Conservation (phyloP, 2,113 vertebrate species). For the Gavialis gangeticus region DNA sequence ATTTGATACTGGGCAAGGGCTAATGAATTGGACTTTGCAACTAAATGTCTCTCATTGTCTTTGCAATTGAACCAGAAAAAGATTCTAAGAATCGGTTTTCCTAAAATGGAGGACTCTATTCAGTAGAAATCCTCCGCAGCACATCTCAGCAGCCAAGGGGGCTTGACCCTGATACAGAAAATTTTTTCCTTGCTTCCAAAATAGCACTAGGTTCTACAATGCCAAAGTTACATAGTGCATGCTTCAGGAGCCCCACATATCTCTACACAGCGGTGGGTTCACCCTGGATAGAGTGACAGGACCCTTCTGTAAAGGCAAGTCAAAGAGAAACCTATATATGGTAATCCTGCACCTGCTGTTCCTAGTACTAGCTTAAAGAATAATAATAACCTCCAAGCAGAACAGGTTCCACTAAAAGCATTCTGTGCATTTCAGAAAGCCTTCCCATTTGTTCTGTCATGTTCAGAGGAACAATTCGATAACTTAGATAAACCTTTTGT, state of each 20-base stretch:
- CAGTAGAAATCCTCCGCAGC: conserved; percentile 33
- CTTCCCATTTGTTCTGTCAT: background rate
- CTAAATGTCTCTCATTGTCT: background rate
- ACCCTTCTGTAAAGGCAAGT: conserved; percentile 52
- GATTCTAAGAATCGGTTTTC: conserved; percentile 47
- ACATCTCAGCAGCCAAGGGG: conserved; percentile 40
- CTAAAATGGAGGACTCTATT: conserved; percentile 38
- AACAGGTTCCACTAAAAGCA: background rate
- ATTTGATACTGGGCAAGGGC: background rate
- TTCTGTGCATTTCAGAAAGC: background rate
- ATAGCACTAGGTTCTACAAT: conserved; percentile 62
- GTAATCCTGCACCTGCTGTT: conserved; percentile 77
- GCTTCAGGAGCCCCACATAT: conserved; percentile 47
- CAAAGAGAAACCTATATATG: background rate
- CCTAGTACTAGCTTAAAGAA: conserved; percentile 61
- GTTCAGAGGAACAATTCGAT: background rate
- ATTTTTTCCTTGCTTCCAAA: conserved; percentile 44
- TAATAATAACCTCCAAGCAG: conserved; percentile 21
- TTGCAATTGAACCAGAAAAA: background rate
- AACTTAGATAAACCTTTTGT: background rate
- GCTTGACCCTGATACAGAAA: conserved; percentile 44
- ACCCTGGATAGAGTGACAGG: conserved; percentile 64
- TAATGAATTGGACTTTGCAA: accelerated
- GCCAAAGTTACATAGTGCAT: background rate
- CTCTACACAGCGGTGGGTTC: conserved; percentile 1